These are phyloP conservation scores for Villa cingulata DNA, from an alignment of 2,888 invertebrate genomes.

Conservation along the genomic window DNA sequence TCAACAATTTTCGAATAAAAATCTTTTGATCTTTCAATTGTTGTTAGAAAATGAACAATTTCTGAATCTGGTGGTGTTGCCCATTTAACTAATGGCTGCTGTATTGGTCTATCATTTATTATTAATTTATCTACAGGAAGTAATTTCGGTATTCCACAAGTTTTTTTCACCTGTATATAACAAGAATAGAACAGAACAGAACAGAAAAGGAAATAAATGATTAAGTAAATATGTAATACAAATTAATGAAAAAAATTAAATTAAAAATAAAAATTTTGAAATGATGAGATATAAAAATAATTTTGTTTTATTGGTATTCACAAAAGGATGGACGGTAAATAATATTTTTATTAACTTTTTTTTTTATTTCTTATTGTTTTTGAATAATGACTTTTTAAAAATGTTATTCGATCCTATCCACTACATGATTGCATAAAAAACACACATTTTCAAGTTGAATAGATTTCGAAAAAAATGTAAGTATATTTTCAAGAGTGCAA, in stretches of 20 bases:
- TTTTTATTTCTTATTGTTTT: neutral
- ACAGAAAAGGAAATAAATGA: neutral
- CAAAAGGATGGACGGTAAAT: no score
- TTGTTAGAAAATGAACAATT: slow-evolving; percentile 49
- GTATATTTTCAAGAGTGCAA: neutral
- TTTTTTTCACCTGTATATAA: slow-evolving; percentile 39
- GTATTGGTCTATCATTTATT: slow-evolving; percentile 26
- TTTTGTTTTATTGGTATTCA: no score
- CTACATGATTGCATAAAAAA: no score
- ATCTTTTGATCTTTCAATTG: slow-evolving; percentile 57
- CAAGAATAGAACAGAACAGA: neutral
- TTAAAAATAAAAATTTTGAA: no score
- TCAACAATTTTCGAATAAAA: slow-evolving; percentile 75
- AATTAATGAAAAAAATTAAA: no score
- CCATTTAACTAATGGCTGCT: slow-evolving; percentile 42
- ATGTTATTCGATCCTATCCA: neutral
- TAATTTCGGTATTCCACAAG: slow-evolving; percentile 38
- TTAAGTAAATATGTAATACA: no score
- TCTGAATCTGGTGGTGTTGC: slow-evolving; percentile 50
- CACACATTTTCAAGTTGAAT: neutral
- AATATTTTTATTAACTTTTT: no score
- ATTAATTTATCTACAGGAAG: slow-evolving; percentile 26
- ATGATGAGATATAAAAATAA: no score
- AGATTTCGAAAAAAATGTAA: neutral
- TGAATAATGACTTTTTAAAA: no score